Base-by-base conservation (phyloP, 2,888 invertebrate species). In the Peribatodes rhomboidaria region DNA sequence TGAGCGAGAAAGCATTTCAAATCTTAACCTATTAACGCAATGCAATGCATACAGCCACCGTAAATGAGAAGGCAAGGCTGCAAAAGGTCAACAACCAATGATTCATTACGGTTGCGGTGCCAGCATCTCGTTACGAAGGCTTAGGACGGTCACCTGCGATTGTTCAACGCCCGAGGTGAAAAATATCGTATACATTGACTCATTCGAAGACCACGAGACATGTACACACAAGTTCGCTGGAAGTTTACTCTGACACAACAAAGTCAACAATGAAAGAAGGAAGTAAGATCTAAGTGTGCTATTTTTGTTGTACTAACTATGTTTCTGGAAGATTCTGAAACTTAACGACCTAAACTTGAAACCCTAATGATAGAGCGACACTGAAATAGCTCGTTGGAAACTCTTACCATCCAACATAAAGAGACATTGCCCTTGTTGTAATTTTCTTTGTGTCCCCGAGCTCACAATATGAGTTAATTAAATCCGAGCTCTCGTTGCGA, bases 1-100 rank as follows among this genome's bases (percentile, higher is more conserved):
- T 46, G 18, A 31, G 37, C 41, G 41, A 67, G 53, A 65, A 58
- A 56, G 42, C 55, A 64, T 67, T 69, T 49, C 66, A 77, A 70
- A 68, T 70, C 59, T 67, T 76, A 74, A 72, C 71, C 66, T 46
- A 72, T 73, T 72, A 65, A 71, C 58, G 52, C 37, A 54, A 50
- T 65, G 67, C 61, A 70, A 69, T 71, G 27, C 47, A 69, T 71
- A 6, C 47, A 54, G 65, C 68, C 60, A 56, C 66, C 62, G 60
- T 63, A 61, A 68, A 73, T 75, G 73, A 73, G 72, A 77, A 71
- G 27, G 27, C 27, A 27, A 27, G 75, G 73, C 76, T 73, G 68
- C 73, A 69, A 77, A 81, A 83, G 85, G 84, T 84, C 83, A 83
- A 82, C 80, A 84, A 79, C 82, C 82, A 81, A 77, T 85, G 85